These are phyloP conservation scores for Sterrhoptilus dennistouni DNA, from an alignment of 2,113 vertebrate species.

Conservation along the genomic window DNA sequence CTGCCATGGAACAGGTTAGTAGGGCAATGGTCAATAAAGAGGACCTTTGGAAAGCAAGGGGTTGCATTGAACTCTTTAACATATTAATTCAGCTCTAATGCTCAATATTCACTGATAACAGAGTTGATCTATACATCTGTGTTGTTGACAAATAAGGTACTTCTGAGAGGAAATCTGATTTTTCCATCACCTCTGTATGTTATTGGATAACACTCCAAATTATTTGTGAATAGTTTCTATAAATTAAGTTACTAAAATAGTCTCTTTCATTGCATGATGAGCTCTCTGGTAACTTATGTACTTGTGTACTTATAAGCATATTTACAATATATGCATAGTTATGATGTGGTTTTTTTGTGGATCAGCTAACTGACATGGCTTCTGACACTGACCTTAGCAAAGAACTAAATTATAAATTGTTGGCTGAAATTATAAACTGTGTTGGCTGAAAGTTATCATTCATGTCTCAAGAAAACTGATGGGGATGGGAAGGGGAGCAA, in stretches of 20 bases:
- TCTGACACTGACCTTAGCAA: not conserved
- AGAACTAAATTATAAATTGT: not conserved
- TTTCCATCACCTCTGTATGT: not conserved
- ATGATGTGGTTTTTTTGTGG: not conserved
- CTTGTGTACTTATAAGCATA: not conserved
- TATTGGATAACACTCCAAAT: not conserved
- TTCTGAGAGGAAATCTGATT: not conserved
- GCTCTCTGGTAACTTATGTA: not conserved
- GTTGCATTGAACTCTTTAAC: not conserved
- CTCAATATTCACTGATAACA: not conserved
- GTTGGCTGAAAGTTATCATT: not conserved
- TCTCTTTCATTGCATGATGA: not conserved
- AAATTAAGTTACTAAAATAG: not conserved
- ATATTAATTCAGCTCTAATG: not conserved
- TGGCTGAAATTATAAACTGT: not conserved
- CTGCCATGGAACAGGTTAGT: not conserved
- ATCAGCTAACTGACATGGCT: not conserved
- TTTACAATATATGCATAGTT: not conserved
- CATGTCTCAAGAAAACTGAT: not conserved
- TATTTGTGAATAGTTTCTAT: not conserved
- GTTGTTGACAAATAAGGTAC: not conserved
- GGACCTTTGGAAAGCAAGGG: not conserved
- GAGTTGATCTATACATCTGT: not conserved
- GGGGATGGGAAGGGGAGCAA: fast-evolving
- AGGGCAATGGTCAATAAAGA: not conserved